Base-by-base conservation (phyloP, 2,113 vertebrate genomes). In the Poeciliopsis retropinna region DNA sequence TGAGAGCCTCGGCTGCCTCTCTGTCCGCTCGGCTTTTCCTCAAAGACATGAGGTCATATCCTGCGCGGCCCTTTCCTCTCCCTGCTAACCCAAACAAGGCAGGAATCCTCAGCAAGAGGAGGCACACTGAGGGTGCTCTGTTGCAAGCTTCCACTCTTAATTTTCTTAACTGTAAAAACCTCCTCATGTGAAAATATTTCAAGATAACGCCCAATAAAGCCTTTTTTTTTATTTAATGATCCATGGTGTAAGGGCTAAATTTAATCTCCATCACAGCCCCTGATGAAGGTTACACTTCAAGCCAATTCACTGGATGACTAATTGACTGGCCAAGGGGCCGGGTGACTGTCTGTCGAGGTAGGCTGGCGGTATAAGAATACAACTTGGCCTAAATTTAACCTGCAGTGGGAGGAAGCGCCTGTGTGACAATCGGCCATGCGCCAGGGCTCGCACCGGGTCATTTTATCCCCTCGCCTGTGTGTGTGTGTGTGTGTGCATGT, bases 11-110 rank as follows among this genome's bases (percentile, higher is more conserved):
- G 69, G 54, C 85, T 82, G 87, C 92, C 85, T 89, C 84, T 87
- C 88, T 75, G 82, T 87, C 91, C 93, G 87, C 91, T 85, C 22
- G 90, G 94, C 93, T 94, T 94, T 95, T 95, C 94, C 95, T 96
- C 94, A 94, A 94, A 95, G 94, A 92, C 93, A 93, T 96, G 95
- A 97, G 95, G 96, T 95, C 95, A 97, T 95, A 96, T 98, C 97
- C 96, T 96, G 95, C 92, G 93, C 94, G 90, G 93, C 95, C 95
- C 95, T 95, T 95, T 95, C 96, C 94, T 95, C 95, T 96, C 92
- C 94, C 92, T 92, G 94, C 94, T 95, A 95, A 95, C 95, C 95
- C 90, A 93, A 93, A 93, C 88, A 94, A 93, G 81, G 61, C 85
- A 90, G 90, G 94, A 77, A 91, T 74, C 85, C 92, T 9, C 80